phyloP scores from a whole-genome alignment of 2,888 invertebrate species.

The Agrochola circellaris region DNA sequence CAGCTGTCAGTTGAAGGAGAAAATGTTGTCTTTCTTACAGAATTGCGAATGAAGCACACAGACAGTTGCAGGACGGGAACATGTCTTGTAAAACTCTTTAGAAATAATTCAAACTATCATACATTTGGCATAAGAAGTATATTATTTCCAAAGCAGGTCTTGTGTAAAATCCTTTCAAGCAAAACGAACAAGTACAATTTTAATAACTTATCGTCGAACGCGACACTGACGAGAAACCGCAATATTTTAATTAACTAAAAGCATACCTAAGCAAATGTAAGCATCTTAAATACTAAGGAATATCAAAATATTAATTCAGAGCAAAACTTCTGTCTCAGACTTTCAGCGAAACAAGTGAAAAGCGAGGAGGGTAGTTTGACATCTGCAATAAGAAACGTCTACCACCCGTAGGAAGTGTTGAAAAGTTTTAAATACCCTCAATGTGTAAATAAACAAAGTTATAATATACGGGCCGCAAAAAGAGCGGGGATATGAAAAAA shows the following conservation, averaged over 20 bases:
- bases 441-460: conserved; percentile 49
- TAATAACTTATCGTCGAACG: neutral
- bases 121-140: neutral
- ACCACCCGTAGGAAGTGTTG: conserved; percentile 23
- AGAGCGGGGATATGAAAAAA: neutral
- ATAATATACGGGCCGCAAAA: conserved; percentile 18
- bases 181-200: conserved; percentile 4
- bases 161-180: neutral
- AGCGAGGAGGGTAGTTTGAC: conserved; percentile 24
- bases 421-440: conserved; percentile 55
- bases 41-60: neutral
- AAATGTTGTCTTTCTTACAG: neutral
- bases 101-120: neutral
- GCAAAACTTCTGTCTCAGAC: conserved; percentile 17
- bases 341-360: conserved; percentile 1
- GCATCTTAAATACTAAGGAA: neutral
- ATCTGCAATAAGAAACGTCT: conserved; percentile 30
- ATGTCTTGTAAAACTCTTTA: neutral
- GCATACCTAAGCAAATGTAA: conserved; percentile 16
- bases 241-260: conserved; percentile 47
- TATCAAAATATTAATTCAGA: conserved; percentile 22
- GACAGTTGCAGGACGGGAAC: neutral
- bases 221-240: conserved; percentile 1
- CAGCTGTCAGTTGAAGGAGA: too few relatives aligned
- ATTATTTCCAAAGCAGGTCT: neutral